Base-by-base conservation (phyloP, 2,113 vertebrate species). In the Plectropomus leopardus region DNA sequence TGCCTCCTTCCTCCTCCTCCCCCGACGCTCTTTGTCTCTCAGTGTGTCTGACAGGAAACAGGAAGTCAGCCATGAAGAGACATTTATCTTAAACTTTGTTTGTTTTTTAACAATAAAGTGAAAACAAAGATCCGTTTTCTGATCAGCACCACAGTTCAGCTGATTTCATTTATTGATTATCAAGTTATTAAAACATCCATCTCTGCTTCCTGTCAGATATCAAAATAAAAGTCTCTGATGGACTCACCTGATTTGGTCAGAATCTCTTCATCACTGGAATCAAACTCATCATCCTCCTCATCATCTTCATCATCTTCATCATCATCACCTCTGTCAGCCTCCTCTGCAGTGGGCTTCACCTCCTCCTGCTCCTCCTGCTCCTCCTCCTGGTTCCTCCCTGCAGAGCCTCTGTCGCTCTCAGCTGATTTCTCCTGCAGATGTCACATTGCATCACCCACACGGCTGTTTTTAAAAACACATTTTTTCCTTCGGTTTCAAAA, bases 241-340 rank as follows among this genome's bases (percentile, higher is more conserved):
- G 2, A 86, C 78, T 77, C 4, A 98, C 98, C 98, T 86, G 97
- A 96, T 96, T 97, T 96, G 53, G 95, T 96, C 48, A 98, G 95
- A 75, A 99, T 90, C 57, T 91, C 91, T 87, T 98, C 97, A 48
- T 99, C 98, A 6, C 90, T 94, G 0, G 97, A 89, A 0, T 96
- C 96, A 88, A 95, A 97, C 24, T 97, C 96, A 0, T 95, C 96
- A 7, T 94, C 95, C 0, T 92, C 90, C 0, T 87, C 90, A 0
- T 88, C 93, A 0, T 88, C 88, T 0, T 73, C 78, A 0, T 82
- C 91, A 0, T 86, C 75, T 0, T 66, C 85, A 0, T 96, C 95
- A 0, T 95, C 95, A 0, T 73, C 85, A 10, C 84, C 90, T 0
- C 80, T 90, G 7, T 28, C 68, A 4, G 59, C 1, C 28, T 83